Percentiles rank a stretch among this genome's conserved stretches.
These are phyloP conservation scores for Luidia sarsii DNA, from an alignment of 53 echinoderm and acorn worm species.

Conservation along the genomic window DNA sequence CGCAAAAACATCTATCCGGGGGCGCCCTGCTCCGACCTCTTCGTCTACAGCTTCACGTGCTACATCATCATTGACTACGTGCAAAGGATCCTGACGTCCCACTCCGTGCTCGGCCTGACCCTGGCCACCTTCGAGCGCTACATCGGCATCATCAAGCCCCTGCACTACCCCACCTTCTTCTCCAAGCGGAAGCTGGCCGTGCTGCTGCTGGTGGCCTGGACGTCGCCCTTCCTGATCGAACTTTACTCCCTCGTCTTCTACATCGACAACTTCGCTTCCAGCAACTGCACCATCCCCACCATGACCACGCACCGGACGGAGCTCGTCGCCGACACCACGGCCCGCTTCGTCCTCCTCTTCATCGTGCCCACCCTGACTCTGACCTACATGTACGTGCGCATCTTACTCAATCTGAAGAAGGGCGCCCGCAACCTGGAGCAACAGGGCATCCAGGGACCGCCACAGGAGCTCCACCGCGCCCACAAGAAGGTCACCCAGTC, in stretches of 20 bases:
- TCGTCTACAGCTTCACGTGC: background rate
- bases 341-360: background rate
- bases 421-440: constrained; percentile 6
- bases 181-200: too few relatives aligned
- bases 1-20: too few relatives aligned
- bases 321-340: background rate
- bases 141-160: constrained; percentile 27
- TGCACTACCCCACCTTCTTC: constrained; percentile 8
- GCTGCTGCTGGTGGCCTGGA: constrained; percentile 1
- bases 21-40: background rate
- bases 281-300: constrained; percentile 5
- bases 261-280: background rate
- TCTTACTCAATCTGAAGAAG: constrained; percentile 21
- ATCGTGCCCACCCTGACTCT: background rate
- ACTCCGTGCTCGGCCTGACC: constrained; percentile 9
- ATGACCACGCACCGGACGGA: background rate
- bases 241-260: background rate
- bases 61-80: background rate
- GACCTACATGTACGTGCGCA: constrained; percentile 13
- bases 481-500: constrained; percentile 31
- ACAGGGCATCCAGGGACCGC: too few relatives aligned
- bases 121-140: constrained; percentile 17
- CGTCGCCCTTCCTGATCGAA: background rate
- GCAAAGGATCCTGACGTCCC: too few relatives aligned
- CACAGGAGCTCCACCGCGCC: constrained; percentile 16